Percentiles rank a stretch among this genome's conserved stretches.
Conservation (phyloP, 2,113 vertebrate genomes). For the Carassius carassius region DNA sequence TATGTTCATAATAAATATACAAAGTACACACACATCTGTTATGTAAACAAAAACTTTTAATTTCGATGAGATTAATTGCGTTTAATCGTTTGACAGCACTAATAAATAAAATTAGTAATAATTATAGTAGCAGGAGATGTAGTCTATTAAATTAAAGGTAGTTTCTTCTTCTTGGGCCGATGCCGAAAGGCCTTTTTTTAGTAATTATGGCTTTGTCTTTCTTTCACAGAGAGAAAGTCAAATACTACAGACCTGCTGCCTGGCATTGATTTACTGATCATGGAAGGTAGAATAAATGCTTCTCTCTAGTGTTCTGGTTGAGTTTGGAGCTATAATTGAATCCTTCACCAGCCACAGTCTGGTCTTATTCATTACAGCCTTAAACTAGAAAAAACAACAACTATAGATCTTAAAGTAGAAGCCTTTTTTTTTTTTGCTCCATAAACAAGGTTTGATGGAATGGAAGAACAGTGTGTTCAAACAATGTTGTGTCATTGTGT, state of each 20-base stretch:
- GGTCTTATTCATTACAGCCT: neutral
- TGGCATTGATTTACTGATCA: slow-evolving; percentile 92
- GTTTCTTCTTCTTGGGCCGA: slow-evolving; percentile 16
- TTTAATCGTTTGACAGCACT: too few species aligned
- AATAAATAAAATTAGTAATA: neutral
- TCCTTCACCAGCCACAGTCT: slow-evolving; percentile 1
- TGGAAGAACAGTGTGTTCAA: neutral
- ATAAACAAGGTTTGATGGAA: neutral
- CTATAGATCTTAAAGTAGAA: neutral
- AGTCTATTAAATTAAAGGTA: neutral
- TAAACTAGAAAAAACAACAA: neutral
- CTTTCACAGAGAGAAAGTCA: slow-evolving; percentile 89
- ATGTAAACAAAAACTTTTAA: too few species aligned
- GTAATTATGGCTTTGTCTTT: slow-evolving; percentile 82
- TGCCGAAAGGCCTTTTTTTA: slow-evolving; percentile 40
- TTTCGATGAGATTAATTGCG: too few species aligned
- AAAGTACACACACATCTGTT: too few species aligned
- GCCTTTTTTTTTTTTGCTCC: neutral
- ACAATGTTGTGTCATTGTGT: neutral
- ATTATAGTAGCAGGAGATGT: neutral
- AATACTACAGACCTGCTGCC: slow-evolving; percentile 90
- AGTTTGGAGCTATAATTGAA: slow-evolving; percentile 7
- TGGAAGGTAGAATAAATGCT: slow-evolving; percentile 75
- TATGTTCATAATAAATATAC: too few species aligned
- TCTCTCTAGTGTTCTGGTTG: slow-evolving; percentile 36